A percentile compares a stretch with the other conserved stretches of the same genome.
Conservation (phyloP, 1,140 invertebrate genomes). For the Charaxes varanes region DNA sequence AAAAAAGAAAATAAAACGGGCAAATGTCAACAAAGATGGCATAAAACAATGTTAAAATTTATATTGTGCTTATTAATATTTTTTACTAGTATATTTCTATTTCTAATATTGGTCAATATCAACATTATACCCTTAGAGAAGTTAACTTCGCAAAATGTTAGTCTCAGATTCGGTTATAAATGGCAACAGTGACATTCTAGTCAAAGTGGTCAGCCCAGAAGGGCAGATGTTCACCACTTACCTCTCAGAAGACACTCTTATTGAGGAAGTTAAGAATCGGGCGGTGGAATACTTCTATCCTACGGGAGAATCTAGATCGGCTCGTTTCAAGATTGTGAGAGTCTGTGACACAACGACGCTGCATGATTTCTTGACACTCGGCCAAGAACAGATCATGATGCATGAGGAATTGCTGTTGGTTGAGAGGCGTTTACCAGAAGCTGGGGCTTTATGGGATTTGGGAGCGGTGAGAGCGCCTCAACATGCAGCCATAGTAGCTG, state of each 20-base stretch:
- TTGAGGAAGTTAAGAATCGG: conserved; percentile 55
- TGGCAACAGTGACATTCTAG: conserved; percentile 32
- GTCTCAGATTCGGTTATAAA: conserved; percentile 38
- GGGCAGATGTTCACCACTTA: conserved; percentile 41
- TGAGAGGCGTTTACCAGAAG: conserved; percentile 46
- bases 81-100: conserved; percentile 43
- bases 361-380: conserved; percentile 50
- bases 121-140: conserved; percentile 23
- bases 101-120: conserved; percentile 31
- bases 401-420: conserved; percentile 54
- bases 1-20: no score
- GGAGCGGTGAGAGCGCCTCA: conserved; percentile 52
- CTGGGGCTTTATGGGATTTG: conserved; percentile 54
- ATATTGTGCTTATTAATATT: conserved; percentile 34
- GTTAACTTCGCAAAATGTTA: conserved; percentile 31
- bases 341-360: conserved; percentile 47
- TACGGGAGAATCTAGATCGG: conserved; percentile 40
- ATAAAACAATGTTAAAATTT: conserved; percentile 39
- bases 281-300: conserved; percentile 60
- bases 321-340: conserved; percentile 50
- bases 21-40: conserved; percentile 18
- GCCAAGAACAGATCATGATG: conserved; percentile 46
- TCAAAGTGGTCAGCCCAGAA: conserved; percentile 55
- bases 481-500: conserved; percentile 44
- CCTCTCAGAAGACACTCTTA: conserved; percentile 50